phyloP scores from a whole-genome alignment of 1,140 invertebrate genomes.

The Lerema accius region DNA sequence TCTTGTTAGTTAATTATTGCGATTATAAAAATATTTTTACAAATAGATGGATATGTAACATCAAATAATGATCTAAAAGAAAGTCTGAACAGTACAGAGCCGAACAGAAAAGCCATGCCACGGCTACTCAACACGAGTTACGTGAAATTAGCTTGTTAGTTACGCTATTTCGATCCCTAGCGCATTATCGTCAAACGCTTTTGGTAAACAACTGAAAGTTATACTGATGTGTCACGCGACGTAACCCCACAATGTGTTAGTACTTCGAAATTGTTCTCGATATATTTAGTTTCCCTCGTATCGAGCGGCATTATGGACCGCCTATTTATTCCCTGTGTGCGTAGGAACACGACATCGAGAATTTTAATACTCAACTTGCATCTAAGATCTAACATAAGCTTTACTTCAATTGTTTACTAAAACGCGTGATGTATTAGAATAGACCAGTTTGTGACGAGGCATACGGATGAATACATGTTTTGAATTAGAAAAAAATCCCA shows the following conservation, averaged over 20 bases:
- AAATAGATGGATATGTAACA: too few species aligned
- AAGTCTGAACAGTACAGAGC: neutral
- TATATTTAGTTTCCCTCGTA: slow-evolving; percentile 47
- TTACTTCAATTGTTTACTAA: slow-evolving; percentile 18
- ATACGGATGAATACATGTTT: slow-evolving; percentile 45
- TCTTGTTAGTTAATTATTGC: too few species aligned
- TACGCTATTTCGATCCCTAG: neutral
- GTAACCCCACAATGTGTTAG: slow-evolving; percentile 40
- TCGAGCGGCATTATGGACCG: slow-evolving; percentile 35
- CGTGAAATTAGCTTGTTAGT: neutral
- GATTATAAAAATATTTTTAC: too few species aligned
- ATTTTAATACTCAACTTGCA: slow-evolving; percentile 48
- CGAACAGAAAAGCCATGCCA: too few species aligned
- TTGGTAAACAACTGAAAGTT: slow-evolving; percentile 28
- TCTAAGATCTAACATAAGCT: slow-evolving; percentile 31
- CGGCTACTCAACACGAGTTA: neutral
- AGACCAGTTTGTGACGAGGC: slow-evolving; percentile 43
- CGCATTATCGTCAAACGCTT: neutral
- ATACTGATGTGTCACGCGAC: slow-evolving; percentile 31
- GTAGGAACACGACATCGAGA: slow-evolving; percentile 46
- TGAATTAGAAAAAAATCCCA: slow-evolving; percentile 42
- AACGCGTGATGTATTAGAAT: slow-evolving; percentile 49
- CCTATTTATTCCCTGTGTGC: slow-evolving; percentile 47
- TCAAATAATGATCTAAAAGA: neutral
- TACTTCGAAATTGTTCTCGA: slow-evolving; percentile 42